Percentiles rank a stretch among this genome's conserved stretches.
phyloP scores from a whole-genome alignment of 2,797 vertebrate genomes.

The Arnoldichthys spilopterus region DNA sequence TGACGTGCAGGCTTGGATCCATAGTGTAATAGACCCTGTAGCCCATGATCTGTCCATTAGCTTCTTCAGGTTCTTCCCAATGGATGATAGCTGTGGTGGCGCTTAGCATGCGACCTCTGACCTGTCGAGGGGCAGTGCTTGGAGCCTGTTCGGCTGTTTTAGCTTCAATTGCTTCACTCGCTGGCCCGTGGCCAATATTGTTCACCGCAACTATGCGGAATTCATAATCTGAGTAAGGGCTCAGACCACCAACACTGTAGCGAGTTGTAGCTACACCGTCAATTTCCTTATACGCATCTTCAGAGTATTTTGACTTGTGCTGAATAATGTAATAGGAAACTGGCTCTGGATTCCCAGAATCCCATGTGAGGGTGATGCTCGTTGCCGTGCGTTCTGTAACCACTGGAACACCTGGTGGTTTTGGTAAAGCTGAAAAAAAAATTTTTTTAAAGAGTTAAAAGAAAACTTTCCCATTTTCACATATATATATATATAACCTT shows the following conservation, averaged over 20 bases:
- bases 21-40: constrained; percentile 97
- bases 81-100: constrained; percentile 95
- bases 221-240: constrained; percentile 97
- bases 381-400: constrained; percentile 97
- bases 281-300: constrained; percentile 95
- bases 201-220: constrained; percentile 95
- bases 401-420: constrained; percentile 90
- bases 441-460: background rate
- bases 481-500: too few relatives aligned
- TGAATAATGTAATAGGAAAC: constrained; percentile 98
- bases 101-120: constrained; percentile 96
- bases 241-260: constrained; percentile 96
- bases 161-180: constrained; percentile 91
- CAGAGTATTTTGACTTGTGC: constrained; percentile 93
- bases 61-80: constrained; percentile 97
- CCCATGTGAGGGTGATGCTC: constrained; percentile 98
- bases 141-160: constrained; percentile 97
- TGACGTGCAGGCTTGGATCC: constrained; percentile 90
- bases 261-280: constrained; percentile 97
- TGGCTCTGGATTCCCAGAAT: constrained; percentile 97
- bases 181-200: constrained; percentile 94
- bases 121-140: constrained; percentile 92
- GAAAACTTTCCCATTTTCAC: too few relatives aligned
- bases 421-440: constrained; percentile 87
- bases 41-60: constrained; percentile 96